Evolutionary conservation across 2,797 vertebrate species (phyloP), one percentile per base, ranked within the genome.

Genomic region (Hoplostethus mediterraneus): DNA sequence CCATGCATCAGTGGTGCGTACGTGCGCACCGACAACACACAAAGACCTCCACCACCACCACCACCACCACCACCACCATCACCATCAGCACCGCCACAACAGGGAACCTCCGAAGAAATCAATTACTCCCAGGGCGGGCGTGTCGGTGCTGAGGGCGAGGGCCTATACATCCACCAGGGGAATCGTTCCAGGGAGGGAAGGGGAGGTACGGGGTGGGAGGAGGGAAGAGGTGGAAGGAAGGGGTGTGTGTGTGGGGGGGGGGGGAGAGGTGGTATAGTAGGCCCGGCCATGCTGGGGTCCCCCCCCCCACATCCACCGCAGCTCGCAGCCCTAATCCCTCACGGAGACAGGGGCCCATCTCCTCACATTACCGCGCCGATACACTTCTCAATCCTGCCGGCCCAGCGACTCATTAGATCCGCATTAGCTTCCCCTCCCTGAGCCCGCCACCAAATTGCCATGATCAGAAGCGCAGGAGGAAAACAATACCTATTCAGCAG

Each of bases 391-490:
- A 90, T 89, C 87, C 84, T 77, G 81, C 87, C 69, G 85, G 84
- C 80, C 88, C 65, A 67, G 70, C 75, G 73, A 86, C 90, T 93
- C 90, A 93, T 94, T 93, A 94, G 91, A 94, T 92, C 90, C 87
- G 85, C 90, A 93, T 95, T 94, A 93, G 83, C 84, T 84, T 87
- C 85, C 83, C 79, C 77, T 89, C 88, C 86, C 72, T 73, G 87
- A 87, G 84, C 85, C 68, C 36, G 71, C 82, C 85, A 82, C 89
- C 85, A 93, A 91, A 92, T 91, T 89, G 87, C 77, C 84, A 87
- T 83, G 67, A 93, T 93, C 88, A 91, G 79, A 86, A 81, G 83
- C 60, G 42, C 80, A 52, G 81, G 70, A 1, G 80, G 76, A 87
- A 93, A 94, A 93, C 88, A 93, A 93, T 90, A 92, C 86, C 82